Conservation (phyloP, 2,888 invertebrate species). For the Axea sp. region DNA sequence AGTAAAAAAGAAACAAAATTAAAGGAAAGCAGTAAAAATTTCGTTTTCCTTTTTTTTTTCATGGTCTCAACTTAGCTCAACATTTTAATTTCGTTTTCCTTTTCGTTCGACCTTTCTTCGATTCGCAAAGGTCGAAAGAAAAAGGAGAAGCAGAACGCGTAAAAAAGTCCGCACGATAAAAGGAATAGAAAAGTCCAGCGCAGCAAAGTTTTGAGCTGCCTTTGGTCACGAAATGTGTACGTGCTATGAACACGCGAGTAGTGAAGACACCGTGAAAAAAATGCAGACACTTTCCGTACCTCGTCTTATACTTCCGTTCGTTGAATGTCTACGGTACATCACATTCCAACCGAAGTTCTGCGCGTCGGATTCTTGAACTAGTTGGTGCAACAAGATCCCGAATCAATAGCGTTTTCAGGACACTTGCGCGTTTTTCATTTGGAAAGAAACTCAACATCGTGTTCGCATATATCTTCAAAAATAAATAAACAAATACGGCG, state of each 20-base stretch:
- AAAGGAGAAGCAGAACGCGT: conserved; percentile 7
- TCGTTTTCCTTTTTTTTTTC: conserved; percentile 28
- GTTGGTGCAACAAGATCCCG: conserved; percentile 47
- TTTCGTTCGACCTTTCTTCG: conserved; percentile 50
- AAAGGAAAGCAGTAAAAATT: conserved; percentile 41
- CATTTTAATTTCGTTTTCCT: conserved; percentile 76
- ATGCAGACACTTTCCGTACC: conserved; percentile 59
- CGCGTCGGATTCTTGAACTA: conserved; percentile 2
- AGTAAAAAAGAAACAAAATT: conserved; percentile 1
- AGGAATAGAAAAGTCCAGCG: conserved; percentile 65
- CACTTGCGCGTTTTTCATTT: conserved; percentile 53
- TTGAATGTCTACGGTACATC: conserved; percentile 40
- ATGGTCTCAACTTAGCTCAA: conserved; percentile 67
- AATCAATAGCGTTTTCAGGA: conserved; percentile 60
- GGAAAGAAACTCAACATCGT: conserved; percentile 2
- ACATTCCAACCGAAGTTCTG: conserved; percentile 39
- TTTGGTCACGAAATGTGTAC: conserved; percentile 59
- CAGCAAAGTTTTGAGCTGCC: conserved; percentile 68
- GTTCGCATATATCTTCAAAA: conserved; percentile 16
- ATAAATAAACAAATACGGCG: conserved; percentile 28
- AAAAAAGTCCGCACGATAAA: conserved; percentile 16
- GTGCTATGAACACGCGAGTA: conserved; percentile 61
- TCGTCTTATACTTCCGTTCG: conserved; percentile 33
- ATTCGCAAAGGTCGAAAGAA: conserved; percentile 22
- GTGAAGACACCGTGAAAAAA: conserved; percentile 61